phyloP scores from a whole-genome alignment of 2,888 invertebrate genomes.

The Oithona nana region DNA sequence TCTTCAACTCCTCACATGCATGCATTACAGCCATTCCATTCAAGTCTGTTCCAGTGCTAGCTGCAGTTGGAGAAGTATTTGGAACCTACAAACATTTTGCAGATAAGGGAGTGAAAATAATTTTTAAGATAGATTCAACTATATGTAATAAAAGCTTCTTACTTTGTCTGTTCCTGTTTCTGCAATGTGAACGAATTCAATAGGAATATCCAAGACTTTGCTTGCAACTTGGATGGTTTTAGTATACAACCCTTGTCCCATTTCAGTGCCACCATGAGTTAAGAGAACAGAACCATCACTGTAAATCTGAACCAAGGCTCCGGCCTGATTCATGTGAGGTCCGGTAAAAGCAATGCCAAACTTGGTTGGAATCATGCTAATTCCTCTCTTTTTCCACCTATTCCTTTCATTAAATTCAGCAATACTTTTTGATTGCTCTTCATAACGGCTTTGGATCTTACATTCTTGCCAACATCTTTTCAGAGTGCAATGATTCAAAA shows the following conservation, averaged over 20 bases:
- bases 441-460: conserved; percentile 20
- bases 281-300: conserved; percentile 56
- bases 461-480: conserved; percentile 26
- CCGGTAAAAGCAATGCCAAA: conserved; percentile 65
- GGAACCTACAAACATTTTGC: conserved; percentile 37
- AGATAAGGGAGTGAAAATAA: neutral
- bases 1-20: conserved; percentile 56
- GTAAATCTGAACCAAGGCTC: conserved; percentile 70
- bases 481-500: conserved; percentile 25
- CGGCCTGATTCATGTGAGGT: conserved; percentile 58
- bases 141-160: neutral
- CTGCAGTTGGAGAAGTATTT: conserved; percentile 74
- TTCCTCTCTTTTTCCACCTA: conserved; percentile 62
- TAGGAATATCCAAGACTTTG: conserved; percentile 39
- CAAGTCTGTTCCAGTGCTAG: conserved; percentile 67
- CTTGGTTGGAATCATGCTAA: conserved; percentile 59
- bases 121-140: neutral
- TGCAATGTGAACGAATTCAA: conserved; percentile 52
- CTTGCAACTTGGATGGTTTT: conserved; percentile 60
- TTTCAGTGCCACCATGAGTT: conserved; percentile 73
- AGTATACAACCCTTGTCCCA: conserved; percentile 89
- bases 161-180: conserved; percentile 68
- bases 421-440: neutral
- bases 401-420: conserved; percentile 21
- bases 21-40: conserved; percentile 76